These are phyloP conservation scores for Rhingia campestris DNA, from an alignment of 2,888 invertebrate species.

Conservation along the genomic window DNA sequence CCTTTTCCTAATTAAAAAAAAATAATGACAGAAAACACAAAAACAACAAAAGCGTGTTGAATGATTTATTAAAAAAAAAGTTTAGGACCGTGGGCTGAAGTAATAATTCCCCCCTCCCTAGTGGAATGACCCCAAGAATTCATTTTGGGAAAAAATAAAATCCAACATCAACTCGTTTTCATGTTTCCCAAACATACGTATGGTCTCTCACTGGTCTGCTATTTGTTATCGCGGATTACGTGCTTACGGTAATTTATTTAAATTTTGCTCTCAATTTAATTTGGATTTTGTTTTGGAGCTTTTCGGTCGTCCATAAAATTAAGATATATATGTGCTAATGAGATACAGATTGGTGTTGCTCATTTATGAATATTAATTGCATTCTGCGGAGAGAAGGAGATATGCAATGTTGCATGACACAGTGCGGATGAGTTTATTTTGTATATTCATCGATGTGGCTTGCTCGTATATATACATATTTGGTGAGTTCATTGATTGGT, in stretches of 20 bases:
- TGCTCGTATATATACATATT: too few relatives aligned
- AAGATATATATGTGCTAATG: slow-evolving; percentile 64
- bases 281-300: slow-evolving; percentile 45
- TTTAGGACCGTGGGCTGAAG: slow-evolving; percentile 16
- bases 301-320: slow-evolving; percentile 61
- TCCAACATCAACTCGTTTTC: slow-evolving; percentile 46
- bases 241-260: slow-evolving; percentile 69
- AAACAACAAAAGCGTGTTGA: slow-evolving; percentile 8
- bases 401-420: slow-evolving; percentile 1
- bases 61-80: slow-evolving; percentile 34
- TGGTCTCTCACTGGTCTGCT: slow-evolving; percentile 27
- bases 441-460: slow-evolving; percentile 1
- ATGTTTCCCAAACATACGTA: slow-evolving; percentile 19
- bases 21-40: slow-evolving; percentile 41
- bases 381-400: background rate
- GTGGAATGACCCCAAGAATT: slow-evolving; percentile 59
- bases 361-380: slow-evolving; percentile 62
- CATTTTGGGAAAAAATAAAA: slow-evolving; percentile 37
- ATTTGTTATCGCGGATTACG: slow-evolving; percentile 68
- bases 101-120: slow-evolving; percentile 38
- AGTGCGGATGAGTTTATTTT: slow-evolving; percentile 46
- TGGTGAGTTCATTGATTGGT: too few relatives aligned
- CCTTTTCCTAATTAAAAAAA: slow-evolving; percentile 50
- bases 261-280: slow-evolving; percentile 71
- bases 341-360: slow-evolving; percentile 48